Evolutionary conservation across 2,888 invertebrate genomes (phyloP).

Genomic region (Brenthis daphne): DNA sequence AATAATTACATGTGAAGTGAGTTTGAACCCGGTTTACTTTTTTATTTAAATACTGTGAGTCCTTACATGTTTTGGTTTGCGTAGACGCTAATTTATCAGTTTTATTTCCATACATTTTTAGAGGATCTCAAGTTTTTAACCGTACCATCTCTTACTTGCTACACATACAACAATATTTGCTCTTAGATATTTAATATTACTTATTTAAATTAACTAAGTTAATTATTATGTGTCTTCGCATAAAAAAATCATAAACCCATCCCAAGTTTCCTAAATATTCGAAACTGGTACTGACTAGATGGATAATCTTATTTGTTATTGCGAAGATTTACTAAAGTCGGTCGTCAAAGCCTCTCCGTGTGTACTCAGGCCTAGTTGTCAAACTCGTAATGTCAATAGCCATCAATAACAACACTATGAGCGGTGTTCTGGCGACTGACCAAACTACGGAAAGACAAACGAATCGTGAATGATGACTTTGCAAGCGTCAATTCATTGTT

Average conservation of each 20-base stretch:
- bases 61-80: too few species aligned
- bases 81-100: too few species aligned
- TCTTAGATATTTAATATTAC: too few species aligned
- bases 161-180: too few species aligned
- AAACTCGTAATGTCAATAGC: constrained; percentile 46
- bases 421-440: constrained; percentile 43
- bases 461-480: constrained; percentile 33
- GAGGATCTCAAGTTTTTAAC: too few species aligned
- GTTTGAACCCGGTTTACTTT: too few species aligned
- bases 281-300: constrained; percentile 14
- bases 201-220: too few species aligned
- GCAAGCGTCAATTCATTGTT: constrained; percentile 13
- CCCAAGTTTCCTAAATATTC: background rate
- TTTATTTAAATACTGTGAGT: too few species aligned
- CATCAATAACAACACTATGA: constrained; percentile 50
- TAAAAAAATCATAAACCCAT: background rate
- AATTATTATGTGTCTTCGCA: too few species aligned
- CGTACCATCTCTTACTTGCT: too few species aligned
- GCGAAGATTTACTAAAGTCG: constrained; percentile 32
- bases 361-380: constrained; percentile 42
- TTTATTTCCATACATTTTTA: too few species aligned
- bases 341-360: constrained; percentile 26
- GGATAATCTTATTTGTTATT: constrained; percentile 31
- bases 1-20: too few species aligned
- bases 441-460: constrained; percentile 44